Evolutionary conservation across 2,888 invertebrate species (phyloP).

Genomic region (Anticlea derivata): DNA sequence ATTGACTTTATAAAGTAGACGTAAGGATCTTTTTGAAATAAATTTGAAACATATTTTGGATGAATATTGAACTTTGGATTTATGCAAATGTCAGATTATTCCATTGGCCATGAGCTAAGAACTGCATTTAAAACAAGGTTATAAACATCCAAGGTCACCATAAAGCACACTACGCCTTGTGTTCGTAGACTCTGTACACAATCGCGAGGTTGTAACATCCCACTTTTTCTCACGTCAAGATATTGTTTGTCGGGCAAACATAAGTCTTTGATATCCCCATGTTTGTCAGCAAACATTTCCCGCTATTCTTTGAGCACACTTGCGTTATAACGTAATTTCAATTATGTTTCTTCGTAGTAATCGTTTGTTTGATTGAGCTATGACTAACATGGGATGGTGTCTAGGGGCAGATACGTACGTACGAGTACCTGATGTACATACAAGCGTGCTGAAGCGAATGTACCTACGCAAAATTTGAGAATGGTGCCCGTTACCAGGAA

Average conservation of each 20-base stretch:
- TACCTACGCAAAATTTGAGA: too few species aligned
- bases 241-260: slow-evolving; percentile 54
- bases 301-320: slow-evolving; percentile 32
- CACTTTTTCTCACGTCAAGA: slow-evolving; percentile 56
- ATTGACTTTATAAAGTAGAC: too few species aligned
- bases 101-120: background rate
- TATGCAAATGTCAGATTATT: too few species aligned
- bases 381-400: slow-evolving; percentile 10
- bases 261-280: slow-evolving; percentile 53
- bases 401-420: too few species aligned
- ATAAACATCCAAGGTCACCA: too few species aligned
- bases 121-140: too few species aligned
- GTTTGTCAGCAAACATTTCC: slow-evolving; percentile 57
- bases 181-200: slow-evolving; percentile 10
- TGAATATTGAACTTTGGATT: too few species aligned
- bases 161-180: background rate
- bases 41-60: too few species aligned
- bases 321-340: slow-evolving; percentile 25
- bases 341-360: slow-evolving; percentile 19
- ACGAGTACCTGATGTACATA: too few species aligned
- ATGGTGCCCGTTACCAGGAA: background rate
- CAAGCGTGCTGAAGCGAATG: too few species aligned
- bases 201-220: slow-evolving; percentile 21
- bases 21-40: too few species aligned
- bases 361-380: slow-evolving; percentile 6